phyloP scores from a whole-genome alignment of 2,888 invertebrate genomes.

The Melanotus villosus region DNA sequence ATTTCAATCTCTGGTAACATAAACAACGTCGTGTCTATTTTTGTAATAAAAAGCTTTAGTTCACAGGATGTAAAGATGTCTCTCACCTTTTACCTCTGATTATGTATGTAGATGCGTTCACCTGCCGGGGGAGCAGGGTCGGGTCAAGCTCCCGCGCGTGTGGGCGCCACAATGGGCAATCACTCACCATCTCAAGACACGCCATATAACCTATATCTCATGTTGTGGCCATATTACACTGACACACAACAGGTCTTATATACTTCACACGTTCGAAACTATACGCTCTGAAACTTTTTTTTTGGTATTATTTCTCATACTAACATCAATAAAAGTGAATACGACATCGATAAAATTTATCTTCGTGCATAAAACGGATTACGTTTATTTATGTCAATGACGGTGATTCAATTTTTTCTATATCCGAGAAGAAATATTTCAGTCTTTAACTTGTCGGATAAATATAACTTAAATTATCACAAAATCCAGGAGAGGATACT shows the following conservation, averaged over 20 bases:
- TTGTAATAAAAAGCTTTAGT: constrained; percentile 43
- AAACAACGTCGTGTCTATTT: constrained; percentile 42
- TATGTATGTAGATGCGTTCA: constrained; percentile 60
- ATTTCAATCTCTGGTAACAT: constrained; percentile 42
- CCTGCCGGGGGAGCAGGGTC: constrained; percentile 58
- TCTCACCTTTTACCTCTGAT: constrained; percentile 59
- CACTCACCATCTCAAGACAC: constrained; percentile 61
- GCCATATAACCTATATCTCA: constrained; percentile 53
- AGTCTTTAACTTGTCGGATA: too few species aligned
- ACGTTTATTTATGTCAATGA: neutral
- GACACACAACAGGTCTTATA: constrained; percentile 35
- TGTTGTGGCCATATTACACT: constrained; percentile 43
- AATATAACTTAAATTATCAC: too few species aligned
- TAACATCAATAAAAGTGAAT: constrained; percentile 11
- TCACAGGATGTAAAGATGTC: constrained; percentile 53
- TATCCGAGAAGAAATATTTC: neutral
- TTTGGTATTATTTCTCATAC: too few species aligned
- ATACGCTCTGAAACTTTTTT: constrained; percentile 18
- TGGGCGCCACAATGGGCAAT: constrained; percentile 65
- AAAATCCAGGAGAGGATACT: too few species aligned
- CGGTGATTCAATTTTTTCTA: neutral
- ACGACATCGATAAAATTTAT: constrained; percentile 28
- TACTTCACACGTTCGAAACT: constrained; percentile 35
- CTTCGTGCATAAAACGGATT: constrained; percentile 17
- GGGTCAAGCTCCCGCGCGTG: constrained; percentile 62